Evolutionary conservation across 2,797 vertebrate genomes (phyloP).

Genomic region (Diglossa cyanea): DNA sequence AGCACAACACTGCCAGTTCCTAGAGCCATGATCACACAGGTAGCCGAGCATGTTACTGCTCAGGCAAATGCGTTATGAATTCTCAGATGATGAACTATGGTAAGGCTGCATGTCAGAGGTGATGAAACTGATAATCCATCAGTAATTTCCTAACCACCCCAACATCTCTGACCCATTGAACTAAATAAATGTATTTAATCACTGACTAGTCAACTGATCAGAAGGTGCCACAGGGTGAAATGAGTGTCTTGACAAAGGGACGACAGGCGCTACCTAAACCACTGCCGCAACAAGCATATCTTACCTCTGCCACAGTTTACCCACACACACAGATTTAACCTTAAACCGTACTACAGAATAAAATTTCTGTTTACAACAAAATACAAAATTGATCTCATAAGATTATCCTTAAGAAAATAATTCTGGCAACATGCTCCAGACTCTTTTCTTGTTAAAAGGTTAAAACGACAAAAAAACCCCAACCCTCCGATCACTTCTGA

Average conservation of each 20-base stretch:
- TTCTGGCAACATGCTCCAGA: neutral
- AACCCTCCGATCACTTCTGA: neutral
- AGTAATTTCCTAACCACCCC: conserved; percentile 73
- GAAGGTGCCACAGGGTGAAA: conserved; percentile 33
- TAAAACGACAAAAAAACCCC: neutral
- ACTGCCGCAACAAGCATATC: neutral
- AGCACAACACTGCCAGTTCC: conserved; percentile 5
- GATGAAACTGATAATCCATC: conserved; percentile 76
- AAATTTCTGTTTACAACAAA: neutral
- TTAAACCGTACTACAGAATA: neutral
- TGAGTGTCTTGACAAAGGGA: conserved; percentile 44
- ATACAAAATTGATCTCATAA: neutral
- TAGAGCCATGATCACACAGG: conserved; percentile 65
- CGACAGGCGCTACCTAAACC: conserved; percentile 32
- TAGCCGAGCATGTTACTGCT: conserved; percentile 71
- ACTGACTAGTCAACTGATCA: conserved; percentile 71
- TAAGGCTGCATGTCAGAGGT: conserved; percentile 71
- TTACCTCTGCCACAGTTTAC: neutral
- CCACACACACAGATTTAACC: neutral
- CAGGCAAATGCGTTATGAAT: conserved; percentile 60
- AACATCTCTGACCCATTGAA: conserved; percentile 76
- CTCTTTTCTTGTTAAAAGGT: neutral
- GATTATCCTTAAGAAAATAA: neutral
- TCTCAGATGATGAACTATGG: conserved; percentile 69
- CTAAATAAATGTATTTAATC: conserved; percentile 79